Evolutionary conservation across 2,888 invertebrate species (phyloP).

Genomic region (Bellardia pandia): DNA sequence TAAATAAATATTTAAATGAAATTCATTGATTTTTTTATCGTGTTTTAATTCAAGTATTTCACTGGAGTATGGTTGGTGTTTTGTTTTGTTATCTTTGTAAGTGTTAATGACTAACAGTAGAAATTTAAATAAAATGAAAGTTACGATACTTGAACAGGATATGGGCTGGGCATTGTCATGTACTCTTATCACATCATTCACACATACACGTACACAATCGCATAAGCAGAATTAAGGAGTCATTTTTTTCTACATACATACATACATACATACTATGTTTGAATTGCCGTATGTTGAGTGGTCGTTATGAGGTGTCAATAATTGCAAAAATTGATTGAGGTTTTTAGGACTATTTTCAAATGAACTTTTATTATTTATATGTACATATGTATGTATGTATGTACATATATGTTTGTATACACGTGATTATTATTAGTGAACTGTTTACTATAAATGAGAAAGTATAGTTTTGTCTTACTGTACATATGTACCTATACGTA

Average conservation of each 20-base stretch:
- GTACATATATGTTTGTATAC: too few species aligned
- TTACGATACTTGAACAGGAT: not conserved
- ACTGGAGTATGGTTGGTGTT: too few species aligned
- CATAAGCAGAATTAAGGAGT: not conserved
- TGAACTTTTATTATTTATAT: slow-evolving; percentile 1
- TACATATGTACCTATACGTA: too few species aligned
- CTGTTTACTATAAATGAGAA: too few species aligned
- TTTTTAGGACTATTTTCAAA: slow-evolving; percentile 32
- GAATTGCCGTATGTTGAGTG: not conserved
- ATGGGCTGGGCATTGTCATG: slow-evolving; percentile 4
- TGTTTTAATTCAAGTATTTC: not conserved
- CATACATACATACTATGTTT: too few species aligned
- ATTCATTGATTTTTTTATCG: slow-evolving; percentile 18
- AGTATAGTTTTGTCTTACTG: too few species aligned
- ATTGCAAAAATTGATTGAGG: slow-evolving; percentile 35
- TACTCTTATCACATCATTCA: not conserved
- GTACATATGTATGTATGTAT: not conserved
- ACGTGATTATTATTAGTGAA: too few species aligned
- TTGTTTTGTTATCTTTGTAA: not conserved
- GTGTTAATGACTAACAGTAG: slow-evolving; percentile 17
- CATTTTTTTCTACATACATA: not conserved
- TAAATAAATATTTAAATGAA: slow-evolving; percentile 3
- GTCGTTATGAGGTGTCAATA: slow-evolving; percentile 42
- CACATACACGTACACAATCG: not conserved
- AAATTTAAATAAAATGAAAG: not conserved